Conservation (phyloP, 2,888 invertebrate species). For the Amblyjoppa fuscipennis region DNA sequence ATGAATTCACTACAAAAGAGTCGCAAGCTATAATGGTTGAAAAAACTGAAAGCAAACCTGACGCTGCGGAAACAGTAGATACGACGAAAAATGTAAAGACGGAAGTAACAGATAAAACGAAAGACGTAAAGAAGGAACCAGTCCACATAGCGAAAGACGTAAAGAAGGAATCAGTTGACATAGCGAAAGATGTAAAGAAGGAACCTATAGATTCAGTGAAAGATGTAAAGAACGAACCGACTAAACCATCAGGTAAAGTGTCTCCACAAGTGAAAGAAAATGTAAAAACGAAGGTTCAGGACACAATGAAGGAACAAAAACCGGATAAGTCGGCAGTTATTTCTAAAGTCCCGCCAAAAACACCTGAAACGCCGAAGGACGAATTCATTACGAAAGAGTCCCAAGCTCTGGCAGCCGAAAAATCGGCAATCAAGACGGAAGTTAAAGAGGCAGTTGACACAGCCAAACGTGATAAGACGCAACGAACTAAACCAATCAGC, state of each 20-base stretch:
- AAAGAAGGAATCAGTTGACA: neutral
- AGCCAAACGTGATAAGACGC: neutral
- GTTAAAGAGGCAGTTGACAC: neutral
- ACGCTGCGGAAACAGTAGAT: neutral
- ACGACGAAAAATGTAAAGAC: neutral
- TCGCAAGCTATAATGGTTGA: neutral
- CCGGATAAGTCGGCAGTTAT: neutral
- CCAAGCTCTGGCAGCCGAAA: slow-evolving; percentile 34
- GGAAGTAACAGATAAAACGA: neutral
- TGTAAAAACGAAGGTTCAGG: neutral
- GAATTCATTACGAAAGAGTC: slow-evolving; percentile 61
- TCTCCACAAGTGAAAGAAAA: neutral
- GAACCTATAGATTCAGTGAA: neutral
- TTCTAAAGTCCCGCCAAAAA: slow-evolving; percentile 27
- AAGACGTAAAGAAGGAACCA: neutral
- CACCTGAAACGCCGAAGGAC: slow-evolving; percentile 42
- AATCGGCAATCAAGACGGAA: neutral
- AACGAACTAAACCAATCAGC: neutral
- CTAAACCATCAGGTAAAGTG: neutral
- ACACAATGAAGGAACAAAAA: neutral
- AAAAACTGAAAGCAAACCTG: neutral
- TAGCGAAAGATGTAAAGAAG: neutral
- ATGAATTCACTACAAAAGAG: slow-evolving; percentile 13
- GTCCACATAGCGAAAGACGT: neutral
- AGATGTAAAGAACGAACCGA: neutral